Evolutionary conservation across 2,797 vertebrate species (phyloP).

Genomic region (Chelidonichthys spinosus): DNA sequence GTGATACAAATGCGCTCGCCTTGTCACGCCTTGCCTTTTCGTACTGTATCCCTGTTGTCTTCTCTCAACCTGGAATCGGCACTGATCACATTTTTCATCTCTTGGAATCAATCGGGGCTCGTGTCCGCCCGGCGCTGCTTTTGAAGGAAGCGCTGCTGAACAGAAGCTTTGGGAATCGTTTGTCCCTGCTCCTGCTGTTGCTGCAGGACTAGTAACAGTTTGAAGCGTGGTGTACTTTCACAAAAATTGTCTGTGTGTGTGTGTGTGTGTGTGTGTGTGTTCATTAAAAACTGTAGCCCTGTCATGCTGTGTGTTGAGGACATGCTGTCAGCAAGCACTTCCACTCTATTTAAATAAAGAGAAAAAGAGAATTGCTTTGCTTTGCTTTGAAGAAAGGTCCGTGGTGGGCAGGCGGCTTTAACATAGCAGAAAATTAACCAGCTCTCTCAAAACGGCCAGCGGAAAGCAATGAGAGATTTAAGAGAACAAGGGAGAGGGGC

Average conservation of each 20-base stretch:
- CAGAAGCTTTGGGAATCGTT: slow-evolving; percentile 40
- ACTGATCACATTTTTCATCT: slow-evolving; percentile 54
- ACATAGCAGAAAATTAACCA: slow-evolving; percentile 64
- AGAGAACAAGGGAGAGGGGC: background rate
- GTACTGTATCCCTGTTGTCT: slow-evolving; percentile 36
- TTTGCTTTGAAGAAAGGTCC: slow-evolving; percentile 47
- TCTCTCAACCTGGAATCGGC: slow-evolving; percentile 51
- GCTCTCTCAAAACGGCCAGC: slow-evolving; percentile 1
- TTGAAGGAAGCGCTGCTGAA: slow-evolving; percentile 20
- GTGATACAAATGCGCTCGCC: background rate
- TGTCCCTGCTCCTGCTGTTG: slow-evolving; percentile 28
- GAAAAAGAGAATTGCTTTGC: slow-evolving; percentile 44
- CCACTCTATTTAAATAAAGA: slow-evolving; percentile 52
- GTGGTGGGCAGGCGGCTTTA: slow-evolving; percentile 55
- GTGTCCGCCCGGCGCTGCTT: slow-evolving; percentile 39
- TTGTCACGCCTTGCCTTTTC: slow-evolving; percentile 10
- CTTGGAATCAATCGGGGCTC: slow-evolving; percentile 57
- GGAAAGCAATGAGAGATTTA: slow-evolving; percentile 53
- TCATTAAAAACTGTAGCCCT: slow-evolving; percentile 27
- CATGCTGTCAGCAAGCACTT: slow-evolving; percentile 39
- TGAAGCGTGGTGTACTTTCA: slow-evolving; percentile 6
- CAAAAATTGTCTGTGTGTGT: slow-evolving; percentile 28
- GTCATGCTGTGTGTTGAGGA: slow-evolving; percentile 18
- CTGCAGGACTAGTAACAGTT: slow-evolving; percentile 23
- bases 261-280: slow-evolving; percentile 27